phyloP scores from a whole-genome alignment of 2,113 vertebrate genomes.

The Gymnobelideus leadbeateri region DNA sequence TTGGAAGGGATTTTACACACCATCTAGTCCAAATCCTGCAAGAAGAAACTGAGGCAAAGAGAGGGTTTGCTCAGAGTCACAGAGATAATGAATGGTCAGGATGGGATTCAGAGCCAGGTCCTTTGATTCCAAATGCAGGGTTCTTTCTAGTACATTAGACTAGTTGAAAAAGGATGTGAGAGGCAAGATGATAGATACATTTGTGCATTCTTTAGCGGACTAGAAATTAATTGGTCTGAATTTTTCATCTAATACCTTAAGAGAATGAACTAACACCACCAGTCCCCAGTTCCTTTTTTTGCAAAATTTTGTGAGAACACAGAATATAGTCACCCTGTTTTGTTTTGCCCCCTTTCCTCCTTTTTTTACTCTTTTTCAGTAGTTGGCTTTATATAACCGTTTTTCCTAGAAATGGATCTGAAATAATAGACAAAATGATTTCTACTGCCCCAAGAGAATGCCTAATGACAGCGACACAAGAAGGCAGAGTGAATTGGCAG shows the following conservation, averaged over 20 bases:
- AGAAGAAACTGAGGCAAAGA: not conserved
- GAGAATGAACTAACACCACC: not conserved
- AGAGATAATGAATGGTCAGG: not conserved
- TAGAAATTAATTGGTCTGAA: not conserved
- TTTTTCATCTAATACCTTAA: not conserved
- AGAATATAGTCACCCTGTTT: not conserved
- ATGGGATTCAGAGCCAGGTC: not conserved
- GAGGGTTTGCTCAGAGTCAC: not conserved
- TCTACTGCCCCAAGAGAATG: not conserved
- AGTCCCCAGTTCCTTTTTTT: not conserved
- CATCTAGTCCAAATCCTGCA: not conserved
- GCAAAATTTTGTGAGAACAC: not conserved
- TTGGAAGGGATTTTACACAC: not conserved
- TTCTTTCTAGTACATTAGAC: not conserved
- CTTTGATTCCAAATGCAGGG: not conserved
- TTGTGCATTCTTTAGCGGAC: not conserved
- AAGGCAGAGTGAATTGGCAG: not conserved
- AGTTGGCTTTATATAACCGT: not conserved
- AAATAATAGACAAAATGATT: not conserved
- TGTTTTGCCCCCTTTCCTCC: not conserved
- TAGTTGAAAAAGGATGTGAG: not conserved
- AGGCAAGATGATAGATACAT: not conserved
- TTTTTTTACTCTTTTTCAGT: not conserved
- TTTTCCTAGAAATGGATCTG: conserved; percentile 27
- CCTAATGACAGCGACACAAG: not conserved